These are phyloP conservation scores for Podarcis lilfordi DNA, from an alignment of 2,797 vertebrate species.

Conservation along the genomic window DNA sequence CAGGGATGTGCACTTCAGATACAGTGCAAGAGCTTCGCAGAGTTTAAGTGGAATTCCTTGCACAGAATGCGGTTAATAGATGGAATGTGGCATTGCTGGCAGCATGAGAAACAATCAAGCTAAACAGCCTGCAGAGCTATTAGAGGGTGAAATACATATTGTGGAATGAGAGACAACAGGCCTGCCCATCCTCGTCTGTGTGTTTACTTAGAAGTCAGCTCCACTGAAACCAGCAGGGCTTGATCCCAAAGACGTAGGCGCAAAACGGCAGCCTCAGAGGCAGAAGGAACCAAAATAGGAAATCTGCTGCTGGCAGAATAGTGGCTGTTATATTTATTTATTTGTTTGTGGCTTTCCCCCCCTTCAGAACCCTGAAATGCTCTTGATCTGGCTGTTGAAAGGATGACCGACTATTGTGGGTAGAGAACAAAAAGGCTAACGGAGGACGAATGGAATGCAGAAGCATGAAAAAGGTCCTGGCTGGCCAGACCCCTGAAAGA, in stretches of 20 bases:
- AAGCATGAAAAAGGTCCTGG: too few species aligned
- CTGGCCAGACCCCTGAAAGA: neutral
- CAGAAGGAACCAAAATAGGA: constrained; percentile 11
- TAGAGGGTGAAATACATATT: neutral
- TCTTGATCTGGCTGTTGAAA: too few species aligned
- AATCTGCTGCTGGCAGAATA: neutral
- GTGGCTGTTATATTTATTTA: neutral
- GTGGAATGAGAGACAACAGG: neutral
- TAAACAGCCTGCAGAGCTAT: constrained; percentile 30
- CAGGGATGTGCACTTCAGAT: constrained; percentile 8
- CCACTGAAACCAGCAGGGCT: neutral
- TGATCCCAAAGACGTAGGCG: too few species aligned
- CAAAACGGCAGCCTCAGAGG: neutral
- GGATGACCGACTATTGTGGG: too few species aligned
- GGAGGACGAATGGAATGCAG: neutral
- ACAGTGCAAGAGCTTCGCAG: constrained; percentile 45
- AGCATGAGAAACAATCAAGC: neutral
- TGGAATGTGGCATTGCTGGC: neutral
- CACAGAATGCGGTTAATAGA: neutral
- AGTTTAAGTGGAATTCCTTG: constrained; percentile 57
- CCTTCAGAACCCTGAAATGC: too few species aligned
- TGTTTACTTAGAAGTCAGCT: neutral
- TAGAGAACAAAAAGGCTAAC: neutral
- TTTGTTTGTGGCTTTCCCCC: neutral
- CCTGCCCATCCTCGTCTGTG: neutral